Evolutionary conservation across 2,113 vertebrate genomes (phyloP).

Genomic region (Lepisosteus osseus): DNA sequence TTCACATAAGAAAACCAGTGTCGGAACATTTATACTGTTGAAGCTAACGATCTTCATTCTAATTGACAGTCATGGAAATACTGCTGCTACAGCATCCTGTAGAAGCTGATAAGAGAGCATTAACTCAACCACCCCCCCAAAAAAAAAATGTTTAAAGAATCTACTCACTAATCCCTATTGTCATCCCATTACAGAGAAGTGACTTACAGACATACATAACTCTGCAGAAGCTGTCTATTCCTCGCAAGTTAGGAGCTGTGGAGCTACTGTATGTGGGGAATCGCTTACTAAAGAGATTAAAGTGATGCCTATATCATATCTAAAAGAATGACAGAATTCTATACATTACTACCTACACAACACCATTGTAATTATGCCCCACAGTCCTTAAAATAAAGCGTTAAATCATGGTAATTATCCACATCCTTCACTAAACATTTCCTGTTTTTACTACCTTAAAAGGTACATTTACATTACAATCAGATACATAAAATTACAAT

Average conservation of each 20-base stretch:
- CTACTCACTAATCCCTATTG: constrained; percentile 74
- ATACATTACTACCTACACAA: constrained; percentile 46
- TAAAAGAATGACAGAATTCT: constrained; percentile 54
- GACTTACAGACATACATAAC: constrained; percentile 72
- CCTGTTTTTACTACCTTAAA: too few species aligned
- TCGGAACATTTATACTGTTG: constrained; percentile 78
- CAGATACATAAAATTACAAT: too few species aligned
- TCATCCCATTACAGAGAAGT: constrained; percentile 66
- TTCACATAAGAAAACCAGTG: constrained; percentile 73
- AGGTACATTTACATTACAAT: too few species aligned
- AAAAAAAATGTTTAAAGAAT: constrained; percentile 63
- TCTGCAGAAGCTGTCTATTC: constrained; percentile 60
- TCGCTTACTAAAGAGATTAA: constrained; percentile 70
- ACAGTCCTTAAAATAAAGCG: too few species aligned
- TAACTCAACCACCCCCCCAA: constrained; percentile 26
- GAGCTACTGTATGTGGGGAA: constrained; percentile 45
- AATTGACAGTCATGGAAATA: constrained; percentile 75
- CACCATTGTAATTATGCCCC: constrained; percentile 25
- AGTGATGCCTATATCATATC: constrained; percentile 57
- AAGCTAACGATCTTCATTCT: constrained; percentile 79
- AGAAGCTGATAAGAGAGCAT: constrained; percentile 59
- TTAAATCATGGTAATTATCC: too few species aligned
- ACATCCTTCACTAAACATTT: too few species aligned
- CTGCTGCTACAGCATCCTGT: constrained; percentile 63
- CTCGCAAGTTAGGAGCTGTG: constrained; percentile 60